These are phyloP conservation scores for Drosophila tsacasi DNA, from an alignment of 1,140 invertebrate species.

Conservation along the genomic window DNA sequence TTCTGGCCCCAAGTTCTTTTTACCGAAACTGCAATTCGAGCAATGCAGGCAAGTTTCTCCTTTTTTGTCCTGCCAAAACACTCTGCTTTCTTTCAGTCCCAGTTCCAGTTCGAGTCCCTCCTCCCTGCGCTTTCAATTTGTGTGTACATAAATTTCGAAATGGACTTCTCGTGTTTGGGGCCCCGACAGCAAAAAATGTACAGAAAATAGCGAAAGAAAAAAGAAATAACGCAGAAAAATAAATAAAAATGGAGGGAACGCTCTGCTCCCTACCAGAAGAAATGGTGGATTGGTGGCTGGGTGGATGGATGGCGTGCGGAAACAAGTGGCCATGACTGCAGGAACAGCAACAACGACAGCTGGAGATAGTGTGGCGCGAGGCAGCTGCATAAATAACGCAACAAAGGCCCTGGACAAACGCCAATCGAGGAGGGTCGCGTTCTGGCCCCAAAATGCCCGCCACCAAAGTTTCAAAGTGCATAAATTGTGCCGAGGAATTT, in stretches of 20 bases:
- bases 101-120: constrained; percentile 17
- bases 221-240: constrained; percentile 22
- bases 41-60: constrained; percentile 58
- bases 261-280: constrained; percentile 21
- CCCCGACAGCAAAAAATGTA: constrained; percentile 49
- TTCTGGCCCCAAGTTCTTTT: constrained; percentile 35
- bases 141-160: constrained; percentile 83
- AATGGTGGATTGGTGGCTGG: constrained; percentile 23
- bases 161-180: constrained; percentile 77
- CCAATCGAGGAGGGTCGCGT: constrained; percentile 69
- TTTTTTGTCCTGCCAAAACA: constrained; percentile 42
- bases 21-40: constrained; percentile 58
- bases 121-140: constrained; percentile 72
- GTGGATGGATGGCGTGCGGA: constrained; percentile 54
- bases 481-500: constrained; percentile 53
- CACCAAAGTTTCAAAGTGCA: constrained; percentile 21
- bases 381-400: constrained; percentile 73
- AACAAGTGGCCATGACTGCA: constrained; percentile 66
- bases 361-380: constrained; percentile 64
- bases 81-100: constrained; percentile 35
- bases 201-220: constrained; percentile 20
- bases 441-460: constrained; percentile 30
- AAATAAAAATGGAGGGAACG: constrained; percentile 38
- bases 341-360: constrained; percentile 19
- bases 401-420: constrained; percentile 50